A percentile compares a stretch with the other conserved stretches of the same genome.
phyloP scores from a whole-genome alignment of 2,888 invertebrate species.

The Netelia inedita region DNA sequence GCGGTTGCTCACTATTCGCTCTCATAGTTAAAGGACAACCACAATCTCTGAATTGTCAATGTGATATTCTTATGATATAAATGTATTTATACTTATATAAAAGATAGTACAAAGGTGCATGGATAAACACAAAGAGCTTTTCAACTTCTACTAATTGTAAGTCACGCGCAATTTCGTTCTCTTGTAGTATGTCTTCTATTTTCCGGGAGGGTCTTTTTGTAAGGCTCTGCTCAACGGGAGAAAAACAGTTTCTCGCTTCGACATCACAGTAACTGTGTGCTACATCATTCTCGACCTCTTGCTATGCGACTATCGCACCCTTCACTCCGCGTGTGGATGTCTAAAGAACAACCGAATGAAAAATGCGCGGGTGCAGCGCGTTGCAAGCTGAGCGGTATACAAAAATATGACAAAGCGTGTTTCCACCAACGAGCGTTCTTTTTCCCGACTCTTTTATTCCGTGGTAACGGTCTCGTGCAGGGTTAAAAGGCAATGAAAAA shows the following conservation, averaged over 20 bases:
- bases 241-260: not conserved
- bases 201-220: conserved; percentile 37
- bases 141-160: conserved; percentile 6
- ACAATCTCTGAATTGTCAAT: too few relatives aligned
- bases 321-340: not conserved
- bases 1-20: too few relatives aligned
- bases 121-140: conserved; percentile 39
- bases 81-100: conserved; percentile 27
- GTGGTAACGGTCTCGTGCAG: too few relatives aligned
- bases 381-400: conserved; percentile 29
- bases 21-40: too few relatives aligned
- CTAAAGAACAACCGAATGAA: conserved; percentile 2
- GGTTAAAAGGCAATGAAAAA: conserved; percentile 9
- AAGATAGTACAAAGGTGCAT: not conserved
- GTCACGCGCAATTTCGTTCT: conserved; percentile 31
- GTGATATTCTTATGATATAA: not conserved
- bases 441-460: not conserved
- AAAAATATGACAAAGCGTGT: conserved; percentile 73
- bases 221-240: not conserved
- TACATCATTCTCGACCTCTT: conserved; percentile 2
- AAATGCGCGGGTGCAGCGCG: conserved; percentile 38
- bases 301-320: not conserved
- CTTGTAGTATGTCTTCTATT: conserved; percentile 14
- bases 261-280: conserved; percentile 1
- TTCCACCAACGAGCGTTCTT: conserved; percentile 28